phyloP scores from a whole-genome alignment of 1,140 invertebrate genomes.

The Atta colombica region DNA sequence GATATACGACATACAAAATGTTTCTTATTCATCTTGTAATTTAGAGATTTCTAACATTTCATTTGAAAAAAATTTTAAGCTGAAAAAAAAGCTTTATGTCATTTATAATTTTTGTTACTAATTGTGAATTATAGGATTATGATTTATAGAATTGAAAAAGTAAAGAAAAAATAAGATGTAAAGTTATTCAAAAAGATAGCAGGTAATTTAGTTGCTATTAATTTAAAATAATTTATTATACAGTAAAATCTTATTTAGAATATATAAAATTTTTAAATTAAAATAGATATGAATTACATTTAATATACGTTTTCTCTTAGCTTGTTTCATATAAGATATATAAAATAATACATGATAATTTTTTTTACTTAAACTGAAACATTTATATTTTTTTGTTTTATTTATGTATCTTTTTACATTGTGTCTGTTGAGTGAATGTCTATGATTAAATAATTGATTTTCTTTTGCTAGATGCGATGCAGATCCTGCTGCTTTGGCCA shows the following conservation, averaged over 20 bases:
- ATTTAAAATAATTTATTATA: neutral
- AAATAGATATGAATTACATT: neutral
- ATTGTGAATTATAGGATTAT: neutral
- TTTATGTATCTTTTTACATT: neutral
- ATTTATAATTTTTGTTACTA: neutral
- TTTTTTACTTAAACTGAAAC: neutral
- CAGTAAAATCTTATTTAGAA: neutral
- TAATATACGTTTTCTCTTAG: neutral
- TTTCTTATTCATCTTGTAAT: neutral
- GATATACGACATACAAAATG: neutral
- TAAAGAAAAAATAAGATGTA: neutral
- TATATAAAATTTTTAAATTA: neutral
- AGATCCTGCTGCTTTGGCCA: conserved; percentile 97
- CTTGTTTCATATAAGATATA: neutral
- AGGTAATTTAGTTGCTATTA: neutral
- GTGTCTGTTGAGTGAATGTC: neutral
- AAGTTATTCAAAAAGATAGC: neutral
- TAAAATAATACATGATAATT: neutral
- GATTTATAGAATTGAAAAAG: neutral
- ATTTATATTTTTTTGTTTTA: neutral
- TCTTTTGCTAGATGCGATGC: conserved; percentile 94
- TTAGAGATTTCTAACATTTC: neutral
- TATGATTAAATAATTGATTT: conserved; percentile 33
- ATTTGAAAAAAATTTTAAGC: neutral
- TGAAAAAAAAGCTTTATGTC: neutral